Base-by-base conservation (phyloP, 2,113 vertebrate species). In the Seriola quinqueradiata region DNA sequence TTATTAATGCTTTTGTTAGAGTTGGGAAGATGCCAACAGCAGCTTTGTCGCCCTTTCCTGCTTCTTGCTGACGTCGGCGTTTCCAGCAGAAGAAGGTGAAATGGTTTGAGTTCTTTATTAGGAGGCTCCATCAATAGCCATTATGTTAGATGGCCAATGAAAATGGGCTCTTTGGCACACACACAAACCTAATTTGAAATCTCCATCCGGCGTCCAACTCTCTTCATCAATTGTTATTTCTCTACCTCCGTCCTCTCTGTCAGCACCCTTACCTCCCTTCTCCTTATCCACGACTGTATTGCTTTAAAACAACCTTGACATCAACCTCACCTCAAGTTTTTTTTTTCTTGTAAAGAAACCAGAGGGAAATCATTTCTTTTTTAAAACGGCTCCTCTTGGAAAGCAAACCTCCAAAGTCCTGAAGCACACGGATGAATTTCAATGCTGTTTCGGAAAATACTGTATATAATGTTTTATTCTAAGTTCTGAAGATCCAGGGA, bases 121-220 rank as follows among this genome's bases (percentile, higher is more conserved):
- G 16, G 36, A 57, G 1, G 2, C 12, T 23, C 44, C 54, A 76
- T 80, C 70, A 74, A 78, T 64, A 85, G 81, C 58, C 67, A 76
- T 87, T 70, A 82, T 16, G n/a, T 54, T 5, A 61, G 59, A 81
- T 1, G 40, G 54, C 32, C 48, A 36, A 32, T 8, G 44, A 32
- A 85, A 82, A 84, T 78, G 75, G 75, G 19, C 72, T 58, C 14
- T 52, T 67, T 84, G 82, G 85, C 87, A 86, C 34, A 67, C 16
- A 52, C 34, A 67, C 16, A 52, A 23, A 34, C 17, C 60, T 19
- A 5, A 48, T 63, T 77, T 3, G 12, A 40, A 61, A 58, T 61
- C 28, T 67, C 28, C 16, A 17, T 42, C 21, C 78, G 66, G 25
- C 38, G 25, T 57, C 69, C 42, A 42, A 3, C 63, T 52, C 48